Evolutionary conservation across 1,140 invertebrate genomes (phyloP).

Genomic region (Bombus ignitus): DNA sequence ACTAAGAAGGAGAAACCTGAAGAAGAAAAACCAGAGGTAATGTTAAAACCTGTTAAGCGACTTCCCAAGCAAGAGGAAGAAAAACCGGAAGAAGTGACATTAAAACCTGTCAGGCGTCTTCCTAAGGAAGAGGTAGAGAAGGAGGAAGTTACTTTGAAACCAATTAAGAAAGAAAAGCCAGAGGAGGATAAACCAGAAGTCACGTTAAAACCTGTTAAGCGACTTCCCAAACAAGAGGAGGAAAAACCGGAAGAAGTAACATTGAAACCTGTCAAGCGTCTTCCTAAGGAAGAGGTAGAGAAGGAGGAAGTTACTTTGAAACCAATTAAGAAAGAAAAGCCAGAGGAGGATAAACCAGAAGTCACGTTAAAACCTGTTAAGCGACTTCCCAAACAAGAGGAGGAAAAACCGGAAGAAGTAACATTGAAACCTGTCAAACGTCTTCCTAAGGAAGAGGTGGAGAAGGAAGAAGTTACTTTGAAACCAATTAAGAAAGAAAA

Average conservation of each 20-base stretch:
- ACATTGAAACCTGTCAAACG: constrained; percentile 71
- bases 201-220: too few relatives aligned
- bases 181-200: constrained; percentile 44
- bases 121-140: constrained; percentile 58
- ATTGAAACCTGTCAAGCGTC: constrained; percentile 79
- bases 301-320: constrained; percentile 65
- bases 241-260: constrained; percentile 55
- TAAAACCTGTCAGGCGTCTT: constrained; percentile 51
- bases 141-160: constrained; percentile 32
- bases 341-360: constrained; percentile 49
- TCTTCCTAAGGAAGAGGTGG: constrained; percentile 72
- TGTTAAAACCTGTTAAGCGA: constrained; percentile 76
- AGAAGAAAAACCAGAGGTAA: constrained; percentile 36
- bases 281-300: constrained; percentile 65
- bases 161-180: constrained; percentile 17
- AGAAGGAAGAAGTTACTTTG: constrained; percentile 52
- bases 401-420: constrained; percentile 62
- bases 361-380: constrained; percentile 58
- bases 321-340: constrained; percentile 72
- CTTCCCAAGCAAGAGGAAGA: constrained; percentile 51
- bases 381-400: neutral
- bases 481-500: too few relatives aligned
- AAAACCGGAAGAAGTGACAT: neutral
- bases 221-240: too few relatives aligned
- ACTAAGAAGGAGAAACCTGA: constrained; percentile 47